phyloP scores from a whole-genome alignment of 2,888 invertebrate species.

The Notodonta dromedarius region DNA sequence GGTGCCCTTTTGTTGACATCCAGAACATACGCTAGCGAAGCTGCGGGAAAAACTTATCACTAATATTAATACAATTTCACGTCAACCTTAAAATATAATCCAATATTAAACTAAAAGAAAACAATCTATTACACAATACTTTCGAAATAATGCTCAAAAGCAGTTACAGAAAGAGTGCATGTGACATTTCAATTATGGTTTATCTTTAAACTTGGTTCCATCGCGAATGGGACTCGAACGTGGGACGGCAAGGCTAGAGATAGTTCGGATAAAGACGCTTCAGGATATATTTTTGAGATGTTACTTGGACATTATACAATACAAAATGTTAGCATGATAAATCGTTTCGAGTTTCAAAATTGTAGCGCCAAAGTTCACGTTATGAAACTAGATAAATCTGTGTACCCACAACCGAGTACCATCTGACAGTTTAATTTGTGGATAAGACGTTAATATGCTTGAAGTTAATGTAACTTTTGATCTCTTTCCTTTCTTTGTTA shows the following conservation, averaged over 20 bases:
- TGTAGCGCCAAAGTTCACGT: too few species aligned
- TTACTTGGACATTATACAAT: conserved; percentile 12
- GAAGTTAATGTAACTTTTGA: too few species aligned
- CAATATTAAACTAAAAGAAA: neutral
- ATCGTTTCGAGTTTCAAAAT: neutral
- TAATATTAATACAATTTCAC: neutral
- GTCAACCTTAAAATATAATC: neutral
- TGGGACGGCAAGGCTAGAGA: conserved; percentile 28
- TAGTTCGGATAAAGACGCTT: conserved; percentile 32
- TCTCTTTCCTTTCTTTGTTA: too few species aligned
- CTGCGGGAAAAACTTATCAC: too few species aligned
- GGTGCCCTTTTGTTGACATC: too few species aligned
- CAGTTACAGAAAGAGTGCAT: conserved; percentile 55
- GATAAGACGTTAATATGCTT: too few species aligned
- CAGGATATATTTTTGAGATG: conserved; percentile 31
- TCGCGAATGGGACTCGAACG: conserved; percentile 32
- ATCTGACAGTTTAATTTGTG: too few species aligned
- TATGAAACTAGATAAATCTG: too few species aligned
- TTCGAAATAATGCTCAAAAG: conserved; percentile 24
- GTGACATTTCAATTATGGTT: conserved; percentile 73
- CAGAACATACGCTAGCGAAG: too few species aligned
- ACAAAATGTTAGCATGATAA: conserved; percentile 2
- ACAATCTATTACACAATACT: neutral
- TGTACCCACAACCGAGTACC: too few species aligned
- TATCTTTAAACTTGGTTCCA: conserved; percentile 60